Evolutionary conservation across 2,888 invertebrate genomes (phyloP).

Genomic region (Augochlorella aurata): DNA sequence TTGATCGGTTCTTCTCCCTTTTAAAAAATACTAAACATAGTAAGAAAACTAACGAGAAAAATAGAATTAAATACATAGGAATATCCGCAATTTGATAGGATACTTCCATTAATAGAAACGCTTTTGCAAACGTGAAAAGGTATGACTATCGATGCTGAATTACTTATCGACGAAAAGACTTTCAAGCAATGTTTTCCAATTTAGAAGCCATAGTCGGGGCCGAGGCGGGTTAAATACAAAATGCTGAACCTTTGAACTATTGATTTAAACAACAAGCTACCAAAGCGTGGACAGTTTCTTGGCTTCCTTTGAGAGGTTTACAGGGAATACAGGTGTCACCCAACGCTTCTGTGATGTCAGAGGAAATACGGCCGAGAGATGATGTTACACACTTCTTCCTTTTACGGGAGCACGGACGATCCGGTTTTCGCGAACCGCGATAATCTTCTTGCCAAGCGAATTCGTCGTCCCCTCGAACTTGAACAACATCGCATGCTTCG

Average conservation of each 20-base stretch:
- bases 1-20: no score
- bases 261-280: background rate
- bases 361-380: constrained; percentile 20
- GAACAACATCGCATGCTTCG: background rate
- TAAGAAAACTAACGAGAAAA: no score
- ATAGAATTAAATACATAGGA: background rate
- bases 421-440: constrained; percentile 27
- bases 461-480: constrained; percentile 8
- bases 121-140: background rate
- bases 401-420: constrained; percentile 24
- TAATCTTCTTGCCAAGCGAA: constrained; percentile 11
- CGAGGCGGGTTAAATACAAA: background rate
- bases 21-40: no score
- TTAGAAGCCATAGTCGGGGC: background rate
- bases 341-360: constrained; percentile 33
- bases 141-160: background rate
- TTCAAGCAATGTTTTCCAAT: background rate
- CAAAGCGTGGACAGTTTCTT: background rate
- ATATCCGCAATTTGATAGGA: background rate
- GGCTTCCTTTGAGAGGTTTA: constrained; percentile 18
- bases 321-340: constrained; percentile 21
- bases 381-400: constrained; percentile 18
- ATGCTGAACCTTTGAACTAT: background rate
- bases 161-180: background rate
- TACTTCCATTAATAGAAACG: background rate